phyloP scores from a whole-genome alignment of 2,888 invertebrate species.

The Pristionchus maxplancki region DNA sequence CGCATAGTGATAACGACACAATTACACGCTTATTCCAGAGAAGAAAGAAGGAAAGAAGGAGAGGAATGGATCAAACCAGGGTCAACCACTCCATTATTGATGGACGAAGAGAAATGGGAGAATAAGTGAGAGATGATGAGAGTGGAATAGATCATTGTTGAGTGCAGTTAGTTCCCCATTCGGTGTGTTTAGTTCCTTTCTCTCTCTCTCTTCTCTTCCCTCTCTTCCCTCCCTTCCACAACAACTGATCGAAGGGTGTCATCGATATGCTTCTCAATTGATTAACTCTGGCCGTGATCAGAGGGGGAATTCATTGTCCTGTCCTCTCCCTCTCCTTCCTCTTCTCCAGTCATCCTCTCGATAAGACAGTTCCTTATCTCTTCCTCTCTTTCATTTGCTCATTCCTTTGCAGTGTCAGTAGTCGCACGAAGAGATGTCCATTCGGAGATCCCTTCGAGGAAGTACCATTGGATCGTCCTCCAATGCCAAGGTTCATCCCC shows the following conservation, averaged over 20 bases:
- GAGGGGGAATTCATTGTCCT: not conserved
- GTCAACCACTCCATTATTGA: not conserved
- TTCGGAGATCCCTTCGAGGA: slow-evolving; percentile 17
- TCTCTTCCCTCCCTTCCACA: not conserved
- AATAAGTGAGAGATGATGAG: not conserved
- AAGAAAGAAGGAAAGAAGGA: not conserved
- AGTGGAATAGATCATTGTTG: not conserved
- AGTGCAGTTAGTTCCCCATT: not conserved
- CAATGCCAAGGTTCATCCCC: not conserved
- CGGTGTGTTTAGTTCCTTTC: not conserved
- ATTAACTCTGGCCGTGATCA: not conserved
- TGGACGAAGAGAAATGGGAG: not conserved
- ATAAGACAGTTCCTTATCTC: not conserved
- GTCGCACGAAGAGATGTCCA: slow-evolving; percentile 18
- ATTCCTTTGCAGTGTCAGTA: not conserved
- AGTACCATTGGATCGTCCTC: not conserved
- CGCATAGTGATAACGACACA: not conserved
- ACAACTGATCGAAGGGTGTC: not conserved
- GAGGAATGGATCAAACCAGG: too few species aligned
- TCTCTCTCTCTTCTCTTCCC: not conserved
- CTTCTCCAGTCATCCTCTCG: not conserved
- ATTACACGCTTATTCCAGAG: not conserved
- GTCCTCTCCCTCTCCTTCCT: not conserved
- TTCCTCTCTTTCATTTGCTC: not conserved
- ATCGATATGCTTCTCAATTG: not conserved